Evolutionary conservation across 1,140 invertebrate species (phyloP), one percentile per base, ranked within the genome.

Genomic region (Ladona fulva): DNA sequence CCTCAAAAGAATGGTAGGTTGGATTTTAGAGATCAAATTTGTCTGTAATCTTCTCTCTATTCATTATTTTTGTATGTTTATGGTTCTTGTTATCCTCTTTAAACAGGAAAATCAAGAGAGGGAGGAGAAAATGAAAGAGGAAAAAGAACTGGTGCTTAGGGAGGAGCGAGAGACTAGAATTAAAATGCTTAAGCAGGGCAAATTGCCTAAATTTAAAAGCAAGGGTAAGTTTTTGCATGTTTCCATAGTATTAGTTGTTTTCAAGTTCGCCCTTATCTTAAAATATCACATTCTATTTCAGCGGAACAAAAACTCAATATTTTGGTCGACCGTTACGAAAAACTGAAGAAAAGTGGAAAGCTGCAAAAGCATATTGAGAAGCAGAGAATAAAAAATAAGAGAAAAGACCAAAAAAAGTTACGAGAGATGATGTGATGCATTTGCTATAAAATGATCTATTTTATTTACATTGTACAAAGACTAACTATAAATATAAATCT

Each of bases 151-250:
- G 78, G 82, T 88, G 74, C 84, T 87, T 29, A 83, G 87, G 42
- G 85, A 87, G 29, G 86, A 91, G 78, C 91, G 90, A 76, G 83
- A 87, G 78, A 84, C 88, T 80, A 86, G 89, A 78, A 84, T 87
- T 25, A 84, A 90, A 76, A 86, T 88, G 22, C 87, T 92, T 0
- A 88, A 87, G 81, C 84, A 89, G 80, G 92, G 92, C 42, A 88
- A 89, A 80, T 89, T 89, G 77, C 93, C 93, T 29, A 85, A 86
- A 42, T 94, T 90, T 81, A 88, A 92, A 77, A 95, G 92, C 82
- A 95, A 95, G 90, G 92, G 94, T 95, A 89, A 90, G 88, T 86
- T 79, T 75, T 59, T n/a, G n/a, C n/a, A n/a, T n/a, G n/a, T 78
- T 59, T 22, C 44, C 19, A 77, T 37, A 5, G 11, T 25, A 77